A percentile compares a stretch with the other conserved stretches of the same genome.
These are phyloP conservation scores for Phoeniculus purpureus DNA, from an alignment of 2,797 vertebrate species.

Conservation along the genomic window DNA sequence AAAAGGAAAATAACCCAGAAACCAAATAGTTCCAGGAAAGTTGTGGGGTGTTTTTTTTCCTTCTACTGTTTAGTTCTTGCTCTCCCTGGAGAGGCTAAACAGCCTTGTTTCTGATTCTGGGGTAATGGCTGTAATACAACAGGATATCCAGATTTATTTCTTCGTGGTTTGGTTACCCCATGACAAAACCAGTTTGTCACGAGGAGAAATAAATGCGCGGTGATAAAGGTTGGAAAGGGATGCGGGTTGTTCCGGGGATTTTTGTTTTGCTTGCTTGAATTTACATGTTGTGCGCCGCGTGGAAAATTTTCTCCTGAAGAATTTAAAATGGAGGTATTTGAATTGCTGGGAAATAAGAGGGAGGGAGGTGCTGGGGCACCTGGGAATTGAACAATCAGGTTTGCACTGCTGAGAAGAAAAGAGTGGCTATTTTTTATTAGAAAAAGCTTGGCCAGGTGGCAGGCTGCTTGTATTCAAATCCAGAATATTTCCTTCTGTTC, in stretches of 20 bases:
- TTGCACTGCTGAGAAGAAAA: slow-evolving; percentile 20
- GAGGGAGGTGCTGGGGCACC: neutral
- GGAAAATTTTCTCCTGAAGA: slow-evolving; percentile 21
- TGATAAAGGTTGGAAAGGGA: neutral
- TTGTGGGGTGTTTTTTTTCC: neutral
- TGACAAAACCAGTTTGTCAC: neutral
- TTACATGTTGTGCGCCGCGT: neutral
- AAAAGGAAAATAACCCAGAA: slow-evolving; percentile 43
- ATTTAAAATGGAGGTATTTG: slow-evolving; percentile 4
- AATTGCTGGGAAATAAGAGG: neutral
- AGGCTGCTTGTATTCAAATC: neutral
- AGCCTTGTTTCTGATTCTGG: slow-evolving; percentile 50
- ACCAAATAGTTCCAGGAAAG: slow-evolving; percentile 46
- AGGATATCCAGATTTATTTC: slow-evolving; percentile 48
- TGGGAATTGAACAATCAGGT: slow-evolving; percentile 12
- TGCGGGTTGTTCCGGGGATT: neutral
- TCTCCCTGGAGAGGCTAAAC: slow-evolving; percentile 41
- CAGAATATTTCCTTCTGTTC: neutral
- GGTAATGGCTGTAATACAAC: slow-evolving; percentile 58
- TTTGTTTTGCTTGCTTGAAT: slow-evolving; percentile 9
- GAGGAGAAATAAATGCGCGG: neutral
- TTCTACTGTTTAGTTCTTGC: slow-evolving; percentile 48
- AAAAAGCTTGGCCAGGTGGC: slow-evolving; percentile 1
- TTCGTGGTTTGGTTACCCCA: slow-evolving; percentile 30
- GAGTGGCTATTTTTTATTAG: slow-evolving; percentile 16